A percentile compares a stretch with the other conserved stretches of the same genome.
Conservation (phyloP, 2,113 vertebrate species). For the Catharus bicknelli region DNA sequence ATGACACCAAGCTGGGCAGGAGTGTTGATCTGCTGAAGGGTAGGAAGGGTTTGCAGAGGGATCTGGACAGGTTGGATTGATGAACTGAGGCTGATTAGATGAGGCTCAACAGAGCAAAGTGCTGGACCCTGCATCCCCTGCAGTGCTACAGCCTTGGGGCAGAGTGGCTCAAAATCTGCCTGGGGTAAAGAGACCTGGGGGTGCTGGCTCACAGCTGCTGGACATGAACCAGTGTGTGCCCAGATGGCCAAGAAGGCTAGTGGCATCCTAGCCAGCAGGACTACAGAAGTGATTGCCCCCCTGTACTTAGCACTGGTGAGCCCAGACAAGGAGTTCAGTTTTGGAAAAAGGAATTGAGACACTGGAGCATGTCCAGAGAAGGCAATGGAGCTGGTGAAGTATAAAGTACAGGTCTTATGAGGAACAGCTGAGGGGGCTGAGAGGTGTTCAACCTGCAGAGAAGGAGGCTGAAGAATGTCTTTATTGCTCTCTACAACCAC, state of each 20-base stretch:
- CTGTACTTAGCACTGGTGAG: not conserved
- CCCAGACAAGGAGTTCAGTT: rapidly evolving
- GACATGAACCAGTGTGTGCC: not conserved
- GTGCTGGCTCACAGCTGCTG: not conserved
- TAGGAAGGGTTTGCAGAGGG: not conserved
- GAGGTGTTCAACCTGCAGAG: not conserved
- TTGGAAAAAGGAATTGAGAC: not conserved
- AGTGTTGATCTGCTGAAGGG: not conserved
- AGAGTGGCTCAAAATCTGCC: not conserved
- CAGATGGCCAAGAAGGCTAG: not conserved
- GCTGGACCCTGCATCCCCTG: rapidly evolving
- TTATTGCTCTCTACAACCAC: not conserved
- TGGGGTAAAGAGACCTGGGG: not conserved
- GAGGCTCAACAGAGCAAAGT: not conserved
- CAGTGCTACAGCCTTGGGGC: not conserved
- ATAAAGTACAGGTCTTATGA: not conserved
- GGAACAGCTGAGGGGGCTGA: not conserved
- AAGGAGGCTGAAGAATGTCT: rapidly evolving
- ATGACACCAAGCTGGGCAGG: not conserved
- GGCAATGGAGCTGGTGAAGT: not conserved
- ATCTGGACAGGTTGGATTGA: not conserved
- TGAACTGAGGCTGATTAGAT: rapidly evolving
- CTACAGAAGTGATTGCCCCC: not conserved
- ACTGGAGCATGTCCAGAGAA: not conserved
- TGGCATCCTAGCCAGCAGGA: not conserved